A percentile compares a stretch with the other conserved stretches of the same genome.
These are phyloP conservation scores for Platyscapa corneri DNA, from an alignment of 1,140 invertebrate genomes.

Conservation along the genomic window DNA sequence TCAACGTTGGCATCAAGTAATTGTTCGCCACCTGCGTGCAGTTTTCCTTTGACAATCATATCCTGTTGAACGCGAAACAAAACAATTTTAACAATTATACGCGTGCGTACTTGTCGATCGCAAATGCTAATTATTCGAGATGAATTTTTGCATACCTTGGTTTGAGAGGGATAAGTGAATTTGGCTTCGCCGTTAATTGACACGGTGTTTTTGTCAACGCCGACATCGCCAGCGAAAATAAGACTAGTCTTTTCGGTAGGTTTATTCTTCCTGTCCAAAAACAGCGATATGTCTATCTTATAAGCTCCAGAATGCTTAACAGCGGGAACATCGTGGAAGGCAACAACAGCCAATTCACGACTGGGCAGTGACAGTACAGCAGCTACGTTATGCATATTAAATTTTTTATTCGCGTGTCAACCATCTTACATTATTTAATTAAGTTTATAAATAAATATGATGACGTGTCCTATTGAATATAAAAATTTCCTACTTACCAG, in stretches of 20 bases:
- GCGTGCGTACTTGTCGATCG: background rate
- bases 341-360: slow-evolving; percentile 78
- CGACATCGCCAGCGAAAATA: slow-evolving; percentile 72
- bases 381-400: slow-evolving; percentile 62
- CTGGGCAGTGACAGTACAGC: slow-evolving; percentile 79
- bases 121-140: background rate
- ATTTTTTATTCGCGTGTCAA: too few species aligned
- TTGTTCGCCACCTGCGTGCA: slow-evolving; percentile 69
- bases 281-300: slow-evolving; percentile 76
- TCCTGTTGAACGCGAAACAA: slow-evolving; percentile 66
- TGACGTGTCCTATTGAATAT: too few species aligned
- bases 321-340: slow-evolving; percentile 66
- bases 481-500: slow-evolving; percentile 65
- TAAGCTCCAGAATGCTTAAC: slow-evolving; percentile 68
- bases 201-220: slow-evolving; percentile 71
- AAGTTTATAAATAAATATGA: too few species aligned
- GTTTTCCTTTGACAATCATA: slow-evolving; percentile 72
- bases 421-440: too few species aligned
- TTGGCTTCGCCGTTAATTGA: slow-evolving; percentile 76
- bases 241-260: slow-evolving; percentile 79
- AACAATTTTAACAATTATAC: background rate
- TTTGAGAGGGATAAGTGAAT: slow-evolving; percentile 79
- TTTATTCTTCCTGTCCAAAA: slow-evolving; percentile 81
- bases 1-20: slow-evolving; percentile 73
- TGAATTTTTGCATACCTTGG: slow-evolving; percentile 72